Evolutionary conservation across 2,113 vertebrate species (phyloP).

Genomic region (Tragulus kanchil): DNA sequence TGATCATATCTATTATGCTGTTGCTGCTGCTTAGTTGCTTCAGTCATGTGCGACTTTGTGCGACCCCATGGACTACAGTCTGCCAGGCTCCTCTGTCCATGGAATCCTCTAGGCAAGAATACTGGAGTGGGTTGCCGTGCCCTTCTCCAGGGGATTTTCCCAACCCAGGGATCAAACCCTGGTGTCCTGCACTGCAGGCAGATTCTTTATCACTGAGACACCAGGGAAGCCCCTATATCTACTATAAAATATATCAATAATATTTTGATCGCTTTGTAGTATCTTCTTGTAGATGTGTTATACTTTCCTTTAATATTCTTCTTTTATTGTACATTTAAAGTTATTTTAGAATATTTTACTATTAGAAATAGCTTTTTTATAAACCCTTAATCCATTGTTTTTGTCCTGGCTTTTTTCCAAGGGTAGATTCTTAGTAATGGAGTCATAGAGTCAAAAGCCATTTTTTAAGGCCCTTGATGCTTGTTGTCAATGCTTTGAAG

Average conservation of each 20-base stretch:
- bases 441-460: background rate
- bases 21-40: no score
- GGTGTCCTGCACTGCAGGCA: no score
- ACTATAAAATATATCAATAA: slow-evolving; percentile 38
- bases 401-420: background rate
- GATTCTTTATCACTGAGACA: no score
- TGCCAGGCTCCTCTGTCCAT: no score
- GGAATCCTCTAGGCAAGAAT: no score
- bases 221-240: no score
- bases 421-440: background rate
- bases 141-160: no score
- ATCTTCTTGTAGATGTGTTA: background rate
- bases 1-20: slow-evolving; percentile 10
- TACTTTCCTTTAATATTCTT: background rate
- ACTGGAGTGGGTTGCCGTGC: no score
- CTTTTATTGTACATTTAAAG: background rate
- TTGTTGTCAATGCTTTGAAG: background rate
- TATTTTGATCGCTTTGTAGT: slow-evolving; percentile 45
- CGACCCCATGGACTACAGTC: no score
- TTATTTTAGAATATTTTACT: slow-evolving; percentile 62
- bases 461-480: background rate
- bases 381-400: slow-evolving; percentile 20
- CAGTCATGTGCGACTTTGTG: no score
- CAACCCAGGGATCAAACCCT: no score
- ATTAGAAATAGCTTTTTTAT: background rate